Evolutionary conservation across 1,140 invertebrate species (phyloP).

Genomic region (Ips nitidus): DNA sequence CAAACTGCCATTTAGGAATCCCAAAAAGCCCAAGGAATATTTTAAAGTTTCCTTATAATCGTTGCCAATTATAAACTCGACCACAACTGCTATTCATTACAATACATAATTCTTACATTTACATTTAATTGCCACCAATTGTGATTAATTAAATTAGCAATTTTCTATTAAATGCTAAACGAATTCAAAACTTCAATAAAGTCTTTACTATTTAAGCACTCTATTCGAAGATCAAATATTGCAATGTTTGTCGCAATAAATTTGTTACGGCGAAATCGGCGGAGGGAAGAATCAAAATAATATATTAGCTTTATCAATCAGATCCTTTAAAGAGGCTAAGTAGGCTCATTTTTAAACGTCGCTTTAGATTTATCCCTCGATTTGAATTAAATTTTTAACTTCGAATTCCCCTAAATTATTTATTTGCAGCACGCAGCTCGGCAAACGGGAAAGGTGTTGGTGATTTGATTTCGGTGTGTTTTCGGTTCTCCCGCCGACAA

Average conservation of each 20-base stretch:
- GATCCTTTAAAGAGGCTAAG: conserved; percentile 26
- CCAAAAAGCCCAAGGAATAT: conserved; percentile 21
- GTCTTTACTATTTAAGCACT: no score
- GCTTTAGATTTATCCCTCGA: conserved; percentile 21
- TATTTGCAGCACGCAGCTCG: background rate
- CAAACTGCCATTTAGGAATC: conserved; percentile 20
- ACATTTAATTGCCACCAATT: conserved; percentile 8
- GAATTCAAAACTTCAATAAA: no score
- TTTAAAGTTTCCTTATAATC: conserved; percentile 23
- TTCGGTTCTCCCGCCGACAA: background rate
- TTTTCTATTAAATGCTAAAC: background rate
- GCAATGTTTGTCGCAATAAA: conserved; percentile 6
- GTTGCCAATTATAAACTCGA: conserved; percentile 20
- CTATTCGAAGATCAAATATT: background rate
- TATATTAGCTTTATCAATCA: conserved; percentile 34
- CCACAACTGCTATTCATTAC: conserved; percentile 18
- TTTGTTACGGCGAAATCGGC: conserved; percentile 15
- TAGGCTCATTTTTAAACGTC: conserved; percentile 28
- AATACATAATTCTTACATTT: conserved; percentile 21
- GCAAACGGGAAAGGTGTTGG: background rate
- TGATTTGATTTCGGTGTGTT: conserved; percentile 13
- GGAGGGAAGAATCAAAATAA: conserved; percentile 22
- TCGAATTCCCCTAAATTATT: conserved; percentile 10
- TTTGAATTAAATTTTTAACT: conserved; percentile 24
- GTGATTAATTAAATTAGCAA: conserved; percentile 1